Base-by-base conservation (phyloP, 2,797 vertebrate species). In the Labeo calbasu region DNA sequence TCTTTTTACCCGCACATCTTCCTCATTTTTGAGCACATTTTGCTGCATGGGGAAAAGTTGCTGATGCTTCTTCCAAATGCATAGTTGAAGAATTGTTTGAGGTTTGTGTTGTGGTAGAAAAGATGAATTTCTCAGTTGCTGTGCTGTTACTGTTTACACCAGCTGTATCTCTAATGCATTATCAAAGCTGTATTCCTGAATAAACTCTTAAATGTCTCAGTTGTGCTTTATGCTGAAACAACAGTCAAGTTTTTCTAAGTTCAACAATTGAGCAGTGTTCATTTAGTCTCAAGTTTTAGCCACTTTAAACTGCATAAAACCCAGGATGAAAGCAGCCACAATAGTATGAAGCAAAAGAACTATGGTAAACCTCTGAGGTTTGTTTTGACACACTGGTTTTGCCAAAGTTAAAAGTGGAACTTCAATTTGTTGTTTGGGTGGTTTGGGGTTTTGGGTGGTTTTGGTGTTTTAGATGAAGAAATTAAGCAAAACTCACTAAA, bases 171-270 rank as follows among this genome's bases (percentile, higher is more conserved):
- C 53, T 57, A 25, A 53, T 77, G 57, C 10, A 68, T 69, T 82
- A 32, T 61, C 11, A 76, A 55, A 55, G 21, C 13, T 79, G 32
- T 57, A 1, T 63, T 84, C 73, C 48, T 84, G 70, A 87, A 87
- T 89, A 86, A 89, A 89, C 59, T 83, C 77, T 3, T 6, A 32
- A 48, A 63, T 65, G 57, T 84, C 65, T 61, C 40, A 2, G 11
- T 63, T 55, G 11, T 82, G 59, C 43, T 77, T 70, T n/a, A n/a
- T 78, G 11, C 10, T 50, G 43, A 28, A 10, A 23, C 19, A 19
- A 57, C 21, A 7, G 13, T 14, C 14, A 19, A 1, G 19, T 36
- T 48, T 59, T 17, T 61, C 1, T 21, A 2, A 57, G 21, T 28
- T 71, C 1, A 71, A n/a, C 23, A 50, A 61, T 3, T 2, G 3